Evolutionary conservation across 2,113 vertebrate genomes (phyloP).

Genomic region (Typhlomys cinereus): DNA sequence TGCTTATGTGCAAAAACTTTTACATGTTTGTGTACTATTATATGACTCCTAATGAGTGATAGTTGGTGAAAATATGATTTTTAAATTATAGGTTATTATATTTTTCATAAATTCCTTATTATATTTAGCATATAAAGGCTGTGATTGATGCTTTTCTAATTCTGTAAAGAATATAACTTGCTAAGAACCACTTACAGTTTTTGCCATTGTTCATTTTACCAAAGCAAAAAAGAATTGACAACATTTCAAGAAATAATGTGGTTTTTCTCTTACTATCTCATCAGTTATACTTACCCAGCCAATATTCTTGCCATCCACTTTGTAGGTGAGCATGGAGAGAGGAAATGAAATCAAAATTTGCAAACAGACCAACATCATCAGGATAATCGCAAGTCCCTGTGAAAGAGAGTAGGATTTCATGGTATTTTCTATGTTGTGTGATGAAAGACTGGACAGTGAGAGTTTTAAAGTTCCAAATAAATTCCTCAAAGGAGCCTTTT

Average conservation of each 20-base stretch:
- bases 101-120: background rate
- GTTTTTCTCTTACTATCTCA: background rate
- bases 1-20: background rate
- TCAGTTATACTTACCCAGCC: background rate
- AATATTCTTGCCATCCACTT: background rate
- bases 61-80: background rate
- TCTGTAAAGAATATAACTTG: background rate
- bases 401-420: background rate
- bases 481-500: background rate
- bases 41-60: background rate
- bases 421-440: fast-evolving
- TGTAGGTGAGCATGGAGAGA: background rate
- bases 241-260: background rate
- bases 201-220: background rate
- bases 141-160: background rate
- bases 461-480: background rate
- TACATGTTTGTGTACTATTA: background rate
- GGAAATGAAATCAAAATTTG: background rate
- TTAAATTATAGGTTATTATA: background rate
- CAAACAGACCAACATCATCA: background rate
- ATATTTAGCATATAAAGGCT: background rate
- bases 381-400: background rate
- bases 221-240: background rate
- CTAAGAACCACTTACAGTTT: background rate
- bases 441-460: background rate